Conservation (phyloP, 2,113 vertebrate species). For the Actenoides hombroni region DNA sequence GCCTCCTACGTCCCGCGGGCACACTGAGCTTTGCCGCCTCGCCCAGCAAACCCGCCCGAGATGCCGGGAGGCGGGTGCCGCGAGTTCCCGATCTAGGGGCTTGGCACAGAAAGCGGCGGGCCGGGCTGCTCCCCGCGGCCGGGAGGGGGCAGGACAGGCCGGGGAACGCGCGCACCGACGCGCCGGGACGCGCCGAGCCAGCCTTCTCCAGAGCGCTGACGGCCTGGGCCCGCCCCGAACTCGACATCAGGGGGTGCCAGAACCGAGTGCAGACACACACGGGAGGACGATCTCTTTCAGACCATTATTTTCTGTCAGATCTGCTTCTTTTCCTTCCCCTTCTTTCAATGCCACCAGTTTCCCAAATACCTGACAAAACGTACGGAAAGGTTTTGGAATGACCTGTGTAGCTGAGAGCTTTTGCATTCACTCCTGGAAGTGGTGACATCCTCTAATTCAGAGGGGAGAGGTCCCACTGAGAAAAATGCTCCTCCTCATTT, state of each 20-base stretch:
- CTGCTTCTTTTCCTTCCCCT: not conserved
- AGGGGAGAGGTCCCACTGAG: not conserved
- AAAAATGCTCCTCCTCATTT: not conserved
- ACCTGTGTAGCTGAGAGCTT: not conserved
- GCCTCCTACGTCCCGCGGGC: accelerated
- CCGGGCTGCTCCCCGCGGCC: not conserved
- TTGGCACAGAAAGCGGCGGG: not conserved
- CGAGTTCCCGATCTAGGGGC: not conserved
- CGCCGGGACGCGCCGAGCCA: no score
- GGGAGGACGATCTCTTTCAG: not conserved
- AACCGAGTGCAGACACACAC: accelerated
- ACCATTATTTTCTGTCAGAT: not conserved
- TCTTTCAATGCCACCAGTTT: not conserved
- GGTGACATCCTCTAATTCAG: not conserved
- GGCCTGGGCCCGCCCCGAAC: no score
- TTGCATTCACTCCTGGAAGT: not conserved
- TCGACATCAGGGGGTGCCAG: no score
- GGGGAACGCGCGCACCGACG: not conserved
- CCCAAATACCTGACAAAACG: not conserved
- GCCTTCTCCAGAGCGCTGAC: no score
- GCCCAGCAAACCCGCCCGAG: accelerated
- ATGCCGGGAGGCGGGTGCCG: accelerated
- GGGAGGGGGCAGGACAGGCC: not conserved
- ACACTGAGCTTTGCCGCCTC: not conserved
- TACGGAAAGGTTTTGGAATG: not conserved